Evolutionary conservation across 2,888 invertebrate genomes (phyloP).

Genomic region (Drosophila setosimentum): DNA sequence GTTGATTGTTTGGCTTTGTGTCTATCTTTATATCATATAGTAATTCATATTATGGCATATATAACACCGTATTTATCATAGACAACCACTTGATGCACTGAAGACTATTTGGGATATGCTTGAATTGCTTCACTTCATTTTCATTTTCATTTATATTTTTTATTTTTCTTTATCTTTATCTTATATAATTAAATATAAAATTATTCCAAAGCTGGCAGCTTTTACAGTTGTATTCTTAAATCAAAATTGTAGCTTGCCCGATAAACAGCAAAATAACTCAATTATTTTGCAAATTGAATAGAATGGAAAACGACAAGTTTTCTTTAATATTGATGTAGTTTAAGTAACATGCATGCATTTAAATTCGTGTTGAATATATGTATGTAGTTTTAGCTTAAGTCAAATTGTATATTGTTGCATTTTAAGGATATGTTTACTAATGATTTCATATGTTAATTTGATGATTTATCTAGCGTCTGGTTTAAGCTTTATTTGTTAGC

Average conservation of each 20-base stretch:
- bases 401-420: constrained; percentile 41
- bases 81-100: constrained; percentile 76
- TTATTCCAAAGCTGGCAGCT: constrained; percentile 51
- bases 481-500: constrained; percentile 44
- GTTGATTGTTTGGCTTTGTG: constrained; percentile 76
- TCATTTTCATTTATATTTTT: constrained; percentile 41
- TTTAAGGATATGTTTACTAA: constrained; percentile 60
- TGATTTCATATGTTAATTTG: constrained; percentile 38
- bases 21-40: constrained; percentile 31
- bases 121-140: constrained; percentile 72
- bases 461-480: constrained; percentile 29
- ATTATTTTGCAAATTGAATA: constrained; percentile 17
- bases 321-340: constrained; percentile 9
- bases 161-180: constrained; percentile 24
- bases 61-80: constrained; percentile 46
- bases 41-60: constrained; percentile 25
- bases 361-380: constrained; percentile 59
- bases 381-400: constrained; percentile 35
- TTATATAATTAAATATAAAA: constrained; percentile 37
- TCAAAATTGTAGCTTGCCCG: constrained; percentile 28
- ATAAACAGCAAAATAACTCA: constrained; percentile 30
- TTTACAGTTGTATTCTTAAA: constrained; percentile 27
- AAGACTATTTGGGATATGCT: constrained; percentile 80
- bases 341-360: constrained; percentile 45
- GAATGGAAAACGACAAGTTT: constrained; percentile 15